Conservation (phyloP, 1,140 invertebrate genomes). For the Gryon sp. region DNA sequence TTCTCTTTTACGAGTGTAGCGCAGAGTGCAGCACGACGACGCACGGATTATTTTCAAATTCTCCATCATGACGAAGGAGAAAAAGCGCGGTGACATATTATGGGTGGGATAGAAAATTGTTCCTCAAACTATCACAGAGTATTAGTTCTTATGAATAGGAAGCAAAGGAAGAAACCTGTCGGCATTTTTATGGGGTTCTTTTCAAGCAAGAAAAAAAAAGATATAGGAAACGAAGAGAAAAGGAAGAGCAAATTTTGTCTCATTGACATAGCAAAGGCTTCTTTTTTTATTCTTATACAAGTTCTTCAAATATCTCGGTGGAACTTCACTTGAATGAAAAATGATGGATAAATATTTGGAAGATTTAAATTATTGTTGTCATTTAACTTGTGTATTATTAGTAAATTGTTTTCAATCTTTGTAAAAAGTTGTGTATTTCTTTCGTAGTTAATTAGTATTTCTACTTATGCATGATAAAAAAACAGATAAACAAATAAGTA, state of each 20-base stretch:
- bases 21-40: constrained; percentile 7
- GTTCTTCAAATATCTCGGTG: constrained; percentile 3
- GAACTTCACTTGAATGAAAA: constrained; percentile 13
- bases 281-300: neutral
- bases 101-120: constrained; percentile 36
- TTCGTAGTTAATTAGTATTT: too few species aligned
- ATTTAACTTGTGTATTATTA: constrained; percentile 9
- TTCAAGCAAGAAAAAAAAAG: constrained; percentile 12
- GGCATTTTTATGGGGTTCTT: constrained; percentile 24
- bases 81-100: constrained; percentile 34
- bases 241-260: constrained; percentile 35
- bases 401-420: neutral
- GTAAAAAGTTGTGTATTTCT: too few species aligned
- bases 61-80: constrained; percentile 3
- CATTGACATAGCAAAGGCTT: constrained; percentile 21
- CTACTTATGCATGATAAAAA: too few species aligned
- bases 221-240: constrained; percentile 12
- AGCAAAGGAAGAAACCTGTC: constrained; percentile 21
- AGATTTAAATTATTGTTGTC: constrained; percentile 15
- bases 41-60: constrained; percentile 58
- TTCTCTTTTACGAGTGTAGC: constrained; percentile 45
- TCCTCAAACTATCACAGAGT: constrained; percentile 7
- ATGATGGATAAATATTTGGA: constrained; percentile 38
- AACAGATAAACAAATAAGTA: too few species aligned
- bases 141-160: constrained; percentile 29